Percentiles rank a stretch among this genome's conserved stretches.
phyloP scores from a whole-genome alignment of 2,113 vertebrate genomes.

The Epinephelus lanceolatus region DNA sequence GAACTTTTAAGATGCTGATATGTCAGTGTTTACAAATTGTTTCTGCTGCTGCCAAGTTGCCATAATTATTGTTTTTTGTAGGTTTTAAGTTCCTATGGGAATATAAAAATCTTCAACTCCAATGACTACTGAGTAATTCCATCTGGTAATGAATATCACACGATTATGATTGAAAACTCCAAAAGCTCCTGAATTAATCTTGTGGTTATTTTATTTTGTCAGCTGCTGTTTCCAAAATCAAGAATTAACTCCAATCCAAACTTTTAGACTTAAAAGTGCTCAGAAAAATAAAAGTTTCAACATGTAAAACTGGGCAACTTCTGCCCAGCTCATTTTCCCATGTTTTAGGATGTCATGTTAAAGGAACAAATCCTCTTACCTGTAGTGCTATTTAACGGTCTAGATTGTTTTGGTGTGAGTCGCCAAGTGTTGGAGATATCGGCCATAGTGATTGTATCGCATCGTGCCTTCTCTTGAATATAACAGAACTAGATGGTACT shows the following conservation, averaged over 20 bases:
- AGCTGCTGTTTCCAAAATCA: neutral
- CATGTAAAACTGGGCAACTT: neutral
- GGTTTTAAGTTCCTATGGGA: neutral
- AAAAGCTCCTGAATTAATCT: neutral
- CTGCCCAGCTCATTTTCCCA: neutral
- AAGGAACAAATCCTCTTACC: too few relatives aligned
- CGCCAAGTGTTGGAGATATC: too few relatives aligned
- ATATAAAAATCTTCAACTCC: neutral
- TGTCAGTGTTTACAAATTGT: neutral
- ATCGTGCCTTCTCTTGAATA: too few relatives aligned
- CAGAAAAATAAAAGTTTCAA: neutral
- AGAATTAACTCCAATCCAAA: neutral
- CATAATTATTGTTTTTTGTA: neutral
- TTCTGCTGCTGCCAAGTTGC: neutral
- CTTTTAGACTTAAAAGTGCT: neutral
- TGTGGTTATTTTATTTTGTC: neutral
- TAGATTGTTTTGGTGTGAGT: too few relatives aligned
- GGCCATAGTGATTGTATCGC: too few relatives aligned
- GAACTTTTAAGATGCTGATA: neutral
- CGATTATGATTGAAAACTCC: neutral
- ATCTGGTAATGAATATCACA: neutral
- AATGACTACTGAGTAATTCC: neutral
- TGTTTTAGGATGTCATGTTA: neutral
- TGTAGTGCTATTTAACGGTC: too few relatives aligned
- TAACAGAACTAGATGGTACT: too few relatives aligned